Evolutionary conservation across 2,888 invertebrate genomes (phyloP).

Genomic region (Thereva unica): DNA sequence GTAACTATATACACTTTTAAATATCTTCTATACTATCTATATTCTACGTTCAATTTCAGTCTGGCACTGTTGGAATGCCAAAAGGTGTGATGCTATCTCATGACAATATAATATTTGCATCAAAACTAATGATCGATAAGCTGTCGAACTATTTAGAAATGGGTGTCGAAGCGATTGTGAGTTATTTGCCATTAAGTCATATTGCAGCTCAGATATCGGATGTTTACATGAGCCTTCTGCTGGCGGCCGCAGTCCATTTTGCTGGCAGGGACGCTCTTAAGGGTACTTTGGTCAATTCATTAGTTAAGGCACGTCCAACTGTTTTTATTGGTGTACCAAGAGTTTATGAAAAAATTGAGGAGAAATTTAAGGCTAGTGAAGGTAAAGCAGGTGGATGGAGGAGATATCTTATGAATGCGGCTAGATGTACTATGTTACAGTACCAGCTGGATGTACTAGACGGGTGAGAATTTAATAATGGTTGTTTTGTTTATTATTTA

Average conservation of each 20-base stretch:
- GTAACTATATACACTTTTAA: constrained; percentile 60
- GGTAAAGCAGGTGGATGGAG: constrained; percentile 72
- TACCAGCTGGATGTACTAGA: constrained; percentile 67
- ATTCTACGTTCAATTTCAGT: no score
- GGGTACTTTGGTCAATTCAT: constrained; percentile 75
- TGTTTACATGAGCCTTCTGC: constrained; percentile 68
- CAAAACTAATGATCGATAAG: constrained; percentile 62
- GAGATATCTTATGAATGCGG: constrained; percentile 73
- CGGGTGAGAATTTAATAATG: constrained; percentile 63
- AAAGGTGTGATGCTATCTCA: constrained; percentile 94
- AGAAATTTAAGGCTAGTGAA: constrained; percentile 78
- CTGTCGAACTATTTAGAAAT: constrained; percentile 62
- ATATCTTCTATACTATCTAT: neutral
- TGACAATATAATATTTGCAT: constrained; percentile 80
- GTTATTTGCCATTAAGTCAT: constrained; percentile 87
- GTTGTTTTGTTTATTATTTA: no score
- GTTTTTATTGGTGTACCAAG: constrained; percentile 86
- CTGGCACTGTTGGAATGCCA: constrained; percentile 85
- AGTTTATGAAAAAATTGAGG: constrained; percentile 92
- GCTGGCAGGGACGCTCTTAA: constrained; percentile 91
- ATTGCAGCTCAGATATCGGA: constrained; percentile 90
- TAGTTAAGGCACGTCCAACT: constrained; percentile 80
- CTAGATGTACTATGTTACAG: constrained; percentile 68
- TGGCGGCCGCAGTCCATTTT: constrained; percentile 77
- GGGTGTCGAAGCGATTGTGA: constrained; percentile 68